Conservation (phyloP, 1,140 invertebrate genomes). For the Batillaria attramentaria region DNA sequence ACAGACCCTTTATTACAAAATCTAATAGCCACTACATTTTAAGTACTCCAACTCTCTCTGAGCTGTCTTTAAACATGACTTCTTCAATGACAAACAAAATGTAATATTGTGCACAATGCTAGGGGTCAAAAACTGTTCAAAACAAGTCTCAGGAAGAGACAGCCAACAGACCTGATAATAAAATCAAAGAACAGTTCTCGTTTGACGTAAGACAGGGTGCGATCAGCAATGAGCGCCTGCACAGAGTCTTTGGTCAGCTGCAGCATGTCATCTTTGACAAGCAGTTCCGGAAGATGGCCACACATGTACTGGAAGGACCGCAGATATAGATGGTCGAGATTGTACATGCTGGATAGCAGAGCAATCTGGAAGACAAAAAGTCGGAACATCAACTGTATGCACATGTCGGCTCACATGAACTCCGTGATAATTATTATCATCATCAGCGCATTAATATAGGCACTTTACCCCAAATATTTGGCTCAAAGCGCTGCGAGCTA, state of each 20-base stretch:
- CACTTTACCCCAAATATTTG: not conserved
- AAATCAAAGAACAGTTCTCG: conserved; percentile 55
- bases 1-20: not conserved
- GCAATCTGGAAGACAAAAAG: conserved; percentile 34
- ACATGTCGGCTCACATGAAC: not conserved
- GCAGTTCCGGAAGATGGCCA: conserved; percentile 55
- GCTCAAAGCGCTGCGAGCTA: not conserved
- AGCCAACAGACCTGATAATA: conserved; percentile 37
- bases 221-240: conserved; percentile 51
- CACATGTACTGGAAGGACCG: conserved; percentile 52
- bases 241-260: conserved; percentile 53
- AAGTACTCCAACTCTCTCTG: too few species aligned
- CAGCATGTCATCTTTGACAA: conserved; percentile 52
- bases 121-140: not conserved
- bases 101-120: not conserved
- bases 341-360: conserved; percentile 57
- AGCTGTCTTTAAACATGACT: too few species aligned
- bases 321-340: conserved; percentile 54
- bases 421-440: not conserved
- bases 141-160: not conserved
- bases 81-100: not conserved
- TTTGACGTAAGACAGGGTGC: conserved; percentile 52
- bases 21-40: not conserved
- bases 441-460: not conserved
- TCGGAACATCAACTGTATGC: not conserved